Percentiles rank a stretch among this genome's conserved stretches.
phyloP scores from a whole-genome alignment of 2,113 vertebrate genomes.

The Acrocephalus arundinaceus region DNA sequence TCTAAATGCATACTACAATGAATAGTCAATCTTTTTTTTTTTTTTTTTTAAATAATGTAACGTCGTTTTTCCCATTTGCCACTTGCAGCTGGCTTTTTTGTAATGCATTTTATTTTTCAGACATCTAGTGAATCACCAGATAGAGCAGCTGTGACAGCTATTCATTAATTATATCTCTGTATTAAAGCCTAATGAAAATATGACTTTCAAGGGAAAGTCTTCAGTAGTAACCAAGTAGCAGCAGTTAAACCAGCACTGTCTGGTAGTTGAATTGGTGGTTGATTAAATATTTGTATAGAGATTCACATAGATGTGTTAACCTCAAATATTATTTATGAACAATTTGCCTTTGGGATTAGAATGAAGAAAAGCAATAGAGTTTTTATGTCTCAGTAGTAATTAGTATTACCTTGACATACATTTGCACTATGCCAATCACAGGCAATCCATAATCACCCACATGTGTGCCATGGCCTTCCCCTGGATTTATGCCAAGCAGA shows the following conservation, averaged over 20 bases:
- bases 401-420: not conserved
- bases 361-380: not conserved
- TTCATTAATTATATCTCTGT: conserved; percentile 25
- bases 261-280: not conserved
- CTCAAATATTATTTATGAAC: not conserved
- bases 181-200: conserved; percentile 21
- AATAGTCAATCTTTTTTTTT: not conserved
- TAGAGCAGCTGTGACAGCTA: conserved; percentile 29
- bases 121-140: not conserved
- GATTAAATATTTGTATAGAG: conserved; percentile 40
- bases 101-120: conserved; percentile 34
- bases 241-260: not conserved
- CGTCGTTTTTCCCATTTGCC: not conserved
- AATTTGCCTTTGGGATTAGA: not conserved
- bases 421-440: not conserved
- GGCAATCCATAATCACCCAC: not conserved
- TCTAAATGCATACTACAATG: not conserved
- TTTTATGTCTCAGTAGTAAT: not conserved
- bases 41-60: conserved; percentile 15
- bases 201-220: not conserved
- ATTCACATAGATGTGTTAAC: conserved; percentile 5
- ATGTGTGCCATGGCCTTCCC: not conserved
- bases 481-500: not conserved
- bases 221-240: not conserved
- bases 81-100: conserved; percentile 34